These are phyloP conservation scores for Hypomecis atomaria DNA, from an alignment of 2,888 invertebrate species.

Conservation along the genomic window DNA sequence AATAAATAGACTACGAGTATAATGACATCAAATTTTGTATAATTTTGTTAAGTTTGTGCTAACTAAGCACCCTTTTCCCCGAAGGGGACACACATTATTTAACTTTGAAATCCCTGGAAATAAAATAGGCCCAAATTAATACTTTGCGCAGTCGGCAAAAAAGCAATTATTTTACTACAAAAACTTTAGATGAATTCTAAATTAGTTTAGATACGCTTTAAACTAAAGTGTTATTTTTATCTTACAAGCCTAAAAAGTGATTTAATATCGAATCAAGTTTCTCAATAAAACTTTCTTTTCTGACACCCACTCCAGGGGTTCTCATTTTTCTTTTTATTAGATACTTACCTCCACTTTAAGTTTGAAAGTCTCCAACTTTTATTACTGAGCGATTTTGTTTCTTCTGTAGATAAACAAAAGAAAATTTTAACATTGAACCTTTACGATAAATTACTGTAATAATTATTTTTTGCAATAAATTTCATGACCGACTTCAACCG, in stretches of 20 bases:
- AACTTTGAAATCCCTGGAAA: too few relatives aligned
- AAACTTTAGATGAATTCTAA: too few relatives aligned
- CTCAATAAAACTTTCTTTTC: constrained; percentile 26
- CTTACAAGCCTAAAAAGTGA: neutral
- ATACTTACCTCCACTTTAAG: constrained; percentile 22
- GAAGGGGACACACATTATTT: too few relatives aligned
- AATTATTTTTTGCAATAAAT: neutral
- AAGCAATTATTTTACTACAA: too few relatives aligned
- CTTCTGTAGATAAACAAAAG: constrained; percentile 15
- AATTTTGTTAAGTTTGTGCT: too few relatives aligned
- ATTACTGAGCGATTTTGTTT: constrained; percentile 16
- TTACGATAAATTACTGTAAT: constrained; percentile 13
- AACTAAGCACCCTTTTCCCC: too few relatives aligned
- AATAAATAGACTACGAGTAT: too few relatives aligned
- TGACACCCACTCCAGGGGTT: constrained; percentile 15
- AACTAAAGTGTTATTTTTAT: neutral
- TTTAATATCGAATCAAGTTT: constrained; percentile 19
- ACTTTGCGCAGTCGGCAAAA: too few relatives aligned
- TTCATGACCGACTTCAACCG: too few relatives aligned
- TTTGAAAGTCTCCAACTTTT: constrained; percentile 19
- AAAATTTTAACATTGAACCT: constrained; percentile 15
- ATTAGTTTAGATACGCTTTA: too few relatives aligned
- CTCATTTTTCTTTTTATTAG: constrained; percentile 19
- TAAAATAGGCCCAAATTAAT: too few relatives aligned
- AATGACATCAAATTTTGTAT: too few relatives aligned